phyloP scores from a whole-genome alignment of 2,888 invertebrate genomes.

The Hydraecia micacea region DNA sequence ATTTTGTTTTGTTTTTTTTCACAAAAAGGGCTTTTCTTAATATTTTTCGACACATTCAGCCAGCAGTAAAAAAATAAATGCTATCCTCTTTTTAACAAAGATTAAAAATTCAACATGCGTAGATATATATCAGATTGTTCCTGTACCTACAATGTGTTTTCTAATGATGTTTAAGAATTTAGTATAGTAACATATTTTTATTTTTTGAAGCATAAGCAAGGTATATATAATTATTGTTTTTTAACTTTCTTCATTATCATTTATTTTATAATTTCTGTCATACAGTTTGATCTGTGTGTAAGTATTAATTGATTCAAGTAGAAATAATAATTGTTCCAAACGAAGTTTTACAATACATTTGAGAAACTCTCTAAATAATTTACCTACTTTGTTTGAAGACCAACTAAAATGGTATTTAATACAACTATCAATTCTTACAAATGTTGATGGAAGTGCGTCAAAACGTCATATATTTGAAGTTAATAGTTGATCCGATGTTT shows the following conservation, averaged over 20 bases:
- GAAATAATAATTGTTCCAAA: background rate
- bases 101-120: background rate
- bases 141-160: background rate
- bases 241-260: too few species aligned
- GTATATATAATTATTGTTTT: background rate
- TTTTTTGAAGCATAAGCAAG: background rate
- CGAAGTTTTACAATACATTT: background rate
- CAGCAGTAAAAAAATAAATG: background rate
- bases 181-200: too few species aligned
- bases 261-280: background rate
- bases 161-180: too few species aligned
- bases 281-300: background rate
- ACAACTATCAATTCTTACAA: constrained; percentile 6
- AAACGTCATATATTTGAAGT: constrained; percentile 67
- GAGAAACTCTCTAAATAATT: background rate
- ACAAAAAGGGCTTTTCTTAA: background rate
- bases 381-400: background rate
- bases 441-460: constrained; percentile 65
- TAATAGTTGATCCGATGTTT: constrained; percentile 75
- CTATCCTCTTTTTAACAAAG: background rate
- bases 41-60: constrained; percentile 3
- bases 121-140: background rate
- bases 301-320: background rate
- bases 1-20: too few species aligned
- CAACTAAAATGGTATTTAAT: background rate